Conservation (phyloP, 2,113 vertebrate species). For the Polyodon spathula region DNA sequence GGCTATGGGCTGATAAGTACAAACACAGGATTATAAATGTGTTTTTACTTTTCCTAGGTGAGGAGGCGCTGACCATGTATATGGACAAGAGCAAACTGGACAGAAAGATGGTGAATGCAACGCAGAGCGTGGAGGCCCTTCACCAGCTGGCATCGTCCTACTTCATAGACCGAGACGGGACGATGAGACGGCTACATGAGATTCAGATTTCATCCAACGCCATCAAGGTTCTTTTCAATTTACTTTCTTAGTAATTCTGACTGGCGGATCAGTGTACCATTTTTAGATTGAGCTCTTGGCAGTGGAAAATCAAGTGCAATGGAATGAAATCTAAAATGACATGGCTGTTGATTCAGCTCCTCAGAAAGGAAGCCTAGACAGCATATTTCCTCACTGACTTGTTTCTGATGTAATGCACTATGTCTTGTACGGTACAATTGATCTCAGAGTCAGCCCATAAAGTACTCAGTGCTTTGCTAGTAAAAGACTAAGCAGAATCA, state of each 20-base stretch:
- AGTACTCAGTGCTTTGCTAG: no score
- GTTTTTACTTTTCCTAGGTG: constrained; percentile 58
- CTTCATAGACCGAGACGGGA: constrained; percentile 95
- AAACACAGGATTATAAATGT: no score
- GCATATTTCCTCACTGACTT: constrained; percentile 2
- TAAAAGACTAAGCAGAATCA: no score
- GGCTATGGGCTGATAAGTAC: constrained; percentile 4
- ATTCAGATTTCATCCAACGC: constrained; percentile 97
- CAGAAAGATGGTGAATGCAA: constrained; percentile 82
- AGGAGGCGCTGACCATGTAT: constrained; percentile 97
- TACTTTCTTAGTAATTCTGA: constrained; percentile 47
- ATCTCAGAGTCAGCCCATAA: no score
- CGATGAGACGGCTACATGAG: constrained; percentile 95
- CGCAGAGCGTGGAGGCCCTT: constrained; percentile 88
- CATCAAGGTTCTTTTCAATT: constrained; percentile 75
- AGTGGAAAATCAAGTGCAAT: constrained; percentile 43
- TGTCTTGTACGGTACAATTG: no score
- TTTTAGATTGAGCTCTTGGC: constrained; percentile 36
- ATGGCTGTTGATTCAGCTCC: constrained; percentile 59
- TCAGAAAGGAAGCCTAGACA: constrained; percentile 16
- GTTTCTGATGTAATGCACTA: not conserved
- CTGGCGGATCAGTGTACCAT: constrained; percentile 44
- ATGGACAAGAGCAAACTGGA: constrained; percentile 95
- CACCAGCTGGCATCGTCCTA: constrained; percentile 97
- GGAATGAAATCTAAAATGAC: constrained; percentile 56